These are phyloP conservation scores for Siderastrea siderea DNA, from an alignment of 92 coral and sea anemone genomes.

Conservation along the genomic window DNA sequence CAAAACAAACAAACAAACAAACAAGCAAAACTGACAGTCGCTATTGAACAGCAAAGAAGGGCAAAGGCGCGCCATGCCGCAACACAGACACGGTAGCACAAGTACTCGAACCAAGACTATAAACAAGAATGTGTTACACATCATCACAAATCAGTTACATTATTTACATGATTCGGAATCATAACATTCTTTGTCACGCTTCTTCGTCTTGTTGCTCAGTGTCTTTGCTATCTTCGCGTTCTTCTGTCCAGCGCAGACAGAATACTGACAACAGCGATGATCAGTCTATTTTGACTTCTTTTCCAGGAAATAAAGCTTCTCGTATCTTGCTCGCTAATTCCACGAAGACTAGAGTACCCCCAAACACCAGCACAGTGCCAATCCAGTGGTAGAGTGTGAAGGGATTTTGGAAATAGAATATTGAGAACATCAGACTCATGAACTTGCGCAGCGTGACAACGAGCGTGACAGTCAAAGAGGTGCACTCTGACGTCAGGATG, in stretches of 20 bases:
- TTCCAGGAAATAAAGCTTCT: constrained; percentile 13
- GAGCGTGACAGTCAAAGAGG: constrained; percentile 96
- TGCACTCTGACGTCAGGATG: constrained; percentile 92
- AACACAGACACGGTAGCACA: too few species aligned
- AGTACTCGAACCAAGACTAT: too few species aligned
- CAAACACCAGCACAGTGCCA: constrained; percentile 87
- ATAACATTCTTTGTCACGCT: not conserved
- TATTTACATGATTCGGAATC: constrained; percentile 2
- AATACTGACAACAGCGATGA: not conserved
- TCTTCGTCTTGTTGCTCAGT: not conserved
- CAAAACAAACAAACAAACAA: too few species aligned
- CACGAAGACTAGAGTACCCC: constrained; percentile 92
- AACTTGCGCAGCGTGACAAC: constrained; percentile 97
- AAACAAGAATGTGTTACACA: not conserved
- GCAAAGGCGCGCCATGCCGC: too few species aligned
- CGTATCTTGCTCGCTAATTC: constrained; percentile 84
- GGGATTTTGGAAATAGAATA: constrained; percentile 89
- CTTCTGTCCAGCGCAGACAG: constrained; percentile 4
- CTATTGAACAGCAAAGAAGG: too few species aligned
- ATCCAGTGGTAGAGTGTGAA: constrained; percentile 94
- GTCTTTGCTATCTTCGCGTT: not conserved
- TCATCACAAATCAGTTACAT: constrained; percentile 13
- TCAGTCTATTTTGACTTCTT: constrained; percentile 37
- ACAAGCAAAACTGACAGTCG: too few species aligned
- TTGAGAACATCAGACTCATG: constrained; percentile 87